Conservation (phyloP, 2,888 invertebrate species). For the Phanerotoma sp. region DNA sequence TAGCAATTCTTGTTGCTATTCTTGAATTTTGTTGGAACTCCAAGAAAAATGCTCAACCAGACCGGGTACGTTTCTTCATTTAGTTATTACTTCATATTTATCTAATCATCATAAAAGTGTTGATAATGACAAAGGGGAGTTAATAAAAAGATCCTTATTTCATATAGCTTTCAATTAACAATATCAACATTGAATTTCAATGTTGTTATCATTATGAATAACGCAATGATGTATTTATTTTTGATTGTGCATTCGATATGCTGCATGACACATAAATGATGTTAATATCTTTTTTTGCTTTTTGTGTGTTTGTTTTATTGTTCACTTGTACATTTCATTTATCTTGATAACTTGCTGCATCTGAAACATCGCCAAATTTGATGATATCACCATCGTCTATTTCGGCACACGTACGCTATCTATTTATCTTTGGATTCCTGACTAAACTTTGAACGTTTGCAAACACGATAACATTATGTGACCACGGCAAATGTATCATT, state of each 20-base stretch:
- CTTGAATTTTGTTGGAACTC: slow-evolving; percentile 95
- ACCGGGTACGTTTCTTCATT: slow-evolving; percentile 59
- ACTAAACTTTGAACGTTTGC: background rate
- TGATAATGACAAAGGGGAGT: no score
- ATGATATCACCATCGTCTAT: background rate
- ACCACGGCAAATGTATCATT: slow-evolving; percentile 22
- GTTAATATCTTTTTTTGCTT: slow-evolving; percentile 1
- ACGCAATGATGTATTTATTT: background rate
- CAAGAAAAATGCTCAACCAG: slow-evolving; percentile 81
- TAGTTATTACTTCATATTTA: background rate
- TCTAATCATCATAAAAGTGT: no score
- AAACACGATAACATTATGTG: slow-evolving; percentile 9
- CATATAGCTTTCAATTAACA: background rate
- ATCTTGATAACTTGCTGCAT: slow-evolving; percentile 5
- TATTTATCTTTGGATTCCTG: slow-evolving; percentile 8
- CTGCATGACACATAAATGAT: slow-evolving; percentile 4
- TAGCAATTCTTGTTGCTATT: slow-evolving; percentile 90
- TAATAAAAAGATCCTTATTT: no score
- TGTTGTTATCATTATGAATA: background rate
- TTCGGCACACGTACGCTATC: background rate
- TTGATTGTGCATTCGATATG: slow-evolving; percentile 6
- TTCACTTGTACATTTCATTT: background rate
- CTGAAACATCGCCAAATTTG: background rate
- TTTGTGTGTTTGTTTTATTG: background rate
- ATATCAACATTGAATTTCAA: slow-evolving; percentile 6